Evolutionary conservation across 2,888 invertebrate species (phyloP), one percentile per base, ranked within the genome.

Genomic region (Drosophila prostipennis): DNA sequence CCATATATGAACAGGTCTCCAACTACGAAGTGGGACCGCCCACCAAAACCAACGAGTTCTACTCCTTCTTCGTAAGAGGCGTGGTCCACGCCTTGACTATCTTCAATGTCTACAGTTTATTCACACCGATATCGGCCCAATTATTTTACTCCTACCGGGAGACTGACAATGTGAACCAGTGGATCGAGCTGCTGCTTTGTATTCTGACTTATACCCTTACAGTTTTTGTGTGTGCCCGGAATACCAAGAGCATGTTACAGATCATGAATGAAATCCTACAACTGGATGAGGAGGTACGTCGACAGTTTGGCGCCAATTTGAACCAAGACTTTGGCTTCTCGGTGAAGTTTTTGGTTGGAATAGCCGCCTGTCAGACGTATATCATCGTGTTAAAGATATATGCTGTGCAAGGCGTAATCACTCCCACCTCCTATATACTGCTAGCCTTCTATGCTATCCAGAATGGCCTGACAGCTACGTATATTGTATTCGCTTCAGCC

Each of bases 131-230:
- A 23, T 77, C 83, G 11, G 71, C 73, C 1, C 80, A 89, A 49
- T 43, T 87, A 0, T 89, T 89, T 26, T 78, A 77, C 53, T 85
- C 85, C 0, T 74, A 82, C 19, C 71, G 88, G 4, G 90, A 90
- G 34, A 89, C 90, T 6, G 91, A 91, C 34, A 90, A 88, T 61
- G 81, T 91, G 3, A 91, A 90, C 72, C 87, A 90, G 63, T 90
- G 90, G 86, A 89, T 90, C 40, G 91, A 91, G 32, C 72, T 90
- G 7, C 37, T 91, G 11, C 82, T 91, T 13, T 89, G 88, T 55
- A 87, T 90, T 13, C 57, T 85, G 4, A 89, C 90, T 34, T 90
- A 90, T 49, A 83, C 88, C 1, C 75, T 72, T 26, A 89, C 89
- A 0, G 76, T 90, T 3, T 72, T 91, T 0, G 76, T 90, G 0